Evolutionary conservation across 30 jellyfish, hydroid and myxozoan genomes (phyloP), one percentile per base, ranked within the genome.

Genomic region (Hydra vulgaris): DNA sequence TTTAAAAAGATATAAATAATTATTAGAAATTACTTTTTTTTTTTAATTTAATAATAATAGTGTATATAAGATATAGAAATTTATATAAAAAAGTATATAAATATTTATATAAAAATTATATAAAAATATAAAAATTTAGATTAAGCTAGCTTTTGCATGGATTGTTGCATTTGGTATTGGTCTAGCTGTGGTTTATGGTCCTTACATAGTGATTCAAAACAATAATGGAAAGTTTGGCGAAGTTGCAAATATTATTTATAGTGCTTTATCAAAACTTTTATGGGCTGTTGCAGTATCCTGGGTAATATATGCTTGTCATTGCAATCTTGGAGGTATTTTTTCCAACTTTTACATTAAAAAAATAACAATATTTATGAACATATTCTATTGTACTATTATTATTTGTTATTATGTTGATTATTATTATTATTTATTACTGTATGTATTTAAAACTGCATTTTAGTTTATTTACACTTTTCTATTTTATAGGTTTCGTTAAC

Each of bases 251-350:
- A 71, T 89, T 25, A 23, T 85, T 18, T 89, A 89, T 78, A 95
- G 96, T 16, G 76, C 88, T 17, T 89, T 89, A 70, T 82, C 91
- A 70, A 95, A 95, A 4, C 84, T 84, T 55, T 86, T 88, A 0
- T 89, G 96, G 96, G 95, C 87, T 5, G 66, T 81, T 0, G 80
- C 93, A 53, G 95, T 89, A 25, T 90, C 92, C 7, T 81, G 94
- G 92, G 90, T 89, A 17, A 80, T 89, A 15, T 89, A 84, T 74
- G 94, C 94, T 0, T 89, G 96, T 66, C 84, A 78, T 66, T 77
- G 71, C 70, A 88, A 74, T 21, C 73, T 79, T 74, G 96, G 96
- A 89, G 96, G 96, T 89, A 80, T 15, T 86, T 8, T 52, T 40
- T 23, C 76, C 72, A 15, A 16, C 16, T n/a, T n/a, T 15, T 56